phyloP scores from a whole-genome alignment of 2,797 vertebrate genomes.

The Alauda arvensis region DNA sequence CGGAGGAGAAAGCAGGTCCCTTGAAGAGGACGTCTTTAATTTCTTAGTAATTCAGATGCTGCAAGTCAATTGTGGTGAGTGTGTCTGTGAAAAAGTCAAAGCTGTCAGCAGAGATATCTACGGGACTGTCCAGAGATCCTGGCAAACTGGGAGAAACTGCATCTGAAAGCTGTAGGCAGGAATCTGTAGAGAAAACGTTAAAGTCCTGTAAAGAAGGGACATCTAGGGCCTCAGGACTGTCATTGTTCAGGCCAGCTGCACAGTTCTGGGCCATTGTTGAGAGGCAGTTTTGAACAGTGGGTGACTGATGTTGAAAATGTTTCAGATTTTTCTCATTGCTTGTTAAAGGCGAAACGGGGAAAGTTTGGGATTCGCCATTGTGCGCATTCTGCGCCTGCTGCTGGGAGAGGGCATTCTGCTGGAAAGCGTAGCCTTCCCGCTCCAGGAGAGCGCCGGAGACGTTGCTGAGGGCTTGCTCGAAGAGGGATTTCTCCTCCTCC shows the following conservation, averaged over 20 bases:
- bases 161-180: constrained; percentile 93
- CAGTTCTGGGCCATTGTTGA: constrained; percentile 92
- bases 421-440: constrained; percentile 87
- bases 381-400: constrained; percentile 83
- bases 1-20: constrained; percentile 63
- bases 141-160: constrained; percentile 90
- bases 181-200: constrained; percentile 87
- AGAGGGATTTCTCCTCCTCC: constrained; percentile 81
- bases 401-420: constrained; percentile 85
- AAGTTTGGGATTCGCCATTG: constrained; percentile 89
- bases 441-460: constrained; percentile 85
- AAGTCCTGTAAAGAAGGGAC: constrained; percentile 90
- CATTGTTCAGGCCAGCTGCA: constrained; percentile 95
- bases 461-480: constrained; percentile 78
- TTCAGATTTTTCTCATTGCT: constrained; percentile 99
- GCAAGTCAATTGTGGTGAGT: constrained; percentile 91
- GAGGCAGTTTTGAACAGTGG: constrained; percentile 88
- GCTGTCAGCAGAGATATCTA: constrained; percentile 86
- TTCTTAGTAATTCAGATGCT: constrained; percentile 91
- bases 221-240: constrained; percentile 84
- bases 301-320: constrained; percentile 92
- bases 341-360: constrained; percentile 88
- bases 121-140: constrained; percentile 86
- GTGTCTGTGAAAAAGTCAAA: constrained; percentile 97
- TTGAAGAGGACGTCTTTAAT: constrained; percentile 65